These are phyloP conservation scores for Colostygia pectinataria DNA, from an alignment of 2,888 invertebrate species.

Conservation along the genomic window DNA sequence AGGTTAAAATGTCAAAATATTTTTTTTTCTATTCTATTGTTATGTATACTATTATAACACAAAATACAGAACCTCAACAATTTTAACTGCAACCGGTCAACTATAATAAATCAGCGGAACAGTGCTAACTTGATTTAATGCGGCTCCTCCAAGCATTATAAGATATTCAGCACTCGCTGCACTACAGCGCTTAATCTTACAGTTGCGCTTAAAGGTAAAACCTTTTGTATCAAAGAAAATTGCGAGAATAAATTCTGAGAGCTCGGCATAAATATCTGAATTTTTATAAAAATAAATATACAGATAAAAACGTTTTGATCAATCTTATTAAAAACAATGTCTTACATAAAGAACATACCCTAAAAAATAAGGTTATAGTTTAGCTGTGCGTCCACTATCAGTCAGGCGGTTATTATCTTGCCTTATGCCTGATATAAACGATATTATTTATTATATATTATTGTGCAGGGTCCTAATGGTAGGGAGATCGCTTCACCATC, in stretches of 20 bases:
- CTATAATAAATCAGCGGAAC: slow-evolving; percentile 19
- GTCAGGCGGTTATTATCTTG: too few species aligned
- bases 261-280: slow-evolving; percentile 9
- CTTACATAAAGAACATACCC: too few species aligned
- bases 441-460: too few species aligned
- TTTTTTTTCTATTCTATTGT: too few species aligned
- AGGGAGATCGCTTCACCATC: too few species aligned
- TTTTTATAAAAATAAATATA: slow-evolving; percentile 8
- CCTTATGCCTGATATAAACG: too few species aligned
- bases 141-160: slow-evolving; percentile 18
- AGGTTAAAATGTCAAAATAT: too few species aligned
- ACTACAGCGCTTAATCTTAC: slow-evolving; percentile 21
- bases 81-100: slow-evolving; percentile 10
- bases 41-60: slow-evolving; percentile 6
- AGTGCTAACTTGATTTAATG: slow-evolving; percentile 22
- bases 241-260: slow-evolving; percentile 15
- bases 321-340: slow-evolving; percentile 15
- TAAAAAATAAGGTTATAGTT: too few species aligned
- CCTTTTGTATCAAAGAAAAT: slow-evolving; percentile 9
- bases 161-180: slow-evolving; percentile 18
- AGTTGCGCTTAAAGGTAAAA: slow-evolving; percentile 19
- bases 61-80: slow-evolving; percentile 5
- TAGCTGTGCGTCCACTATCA: too few species aligned
- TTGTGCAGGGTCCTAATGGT: too few species aligned
- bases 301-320: slow-evolving; percentile 2